Evolutionary conservation across 2,888 invertebrate genomes (phyloP).

Genomic region (Lymantria monacha): DNA sequence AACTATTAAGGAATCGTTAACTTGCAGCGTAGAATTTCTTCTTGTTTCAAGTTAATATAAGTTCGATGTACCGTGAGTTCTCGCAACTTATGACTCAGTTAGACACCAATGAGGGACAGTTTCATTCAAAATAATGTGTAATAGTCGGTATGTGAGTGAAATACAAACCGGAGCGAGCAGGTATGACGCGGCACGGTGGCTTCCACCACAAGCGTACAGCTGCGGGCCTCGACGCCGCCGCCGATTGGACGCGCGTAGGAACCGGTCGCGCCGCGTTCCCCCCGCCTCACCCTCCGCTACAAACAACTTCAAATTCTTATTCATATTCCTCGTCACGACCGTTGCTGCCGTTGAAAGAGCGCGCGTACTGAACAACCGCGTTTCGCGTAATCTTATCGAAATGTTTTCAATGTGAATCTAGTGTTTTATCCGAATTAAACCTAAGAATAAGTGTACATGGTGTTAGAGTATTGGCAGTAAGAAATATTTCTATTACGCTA

Average conservation of each 20-base stretch:
- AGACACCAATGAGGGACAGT: constrained; percentile 52
- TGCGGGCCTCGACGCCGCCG: constrained; percentile 66
- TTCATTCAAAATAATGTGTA: constrained; percentile 68
- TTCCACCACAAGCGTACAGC: constrained; percentile 62
- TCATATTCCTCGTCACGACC: constrained; percentile 75
- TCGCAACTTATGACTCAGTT: constrained; percentile 54
- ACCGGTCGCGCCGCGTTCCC: constrained; percentile 62
- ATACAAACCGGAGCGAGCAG: constrained; percentile 58
- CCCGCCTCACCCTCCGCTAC: constrained; percentile 49
- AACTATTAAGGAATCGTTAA: too few species aligned
- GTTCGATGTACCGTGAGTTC: constrained; percentile 25
- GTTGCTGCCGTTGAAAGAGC: constrained; percentile 72
- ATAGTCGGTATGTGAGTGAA: constrained; percentile 59
- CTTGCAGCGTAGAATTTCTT: too few species aligned
- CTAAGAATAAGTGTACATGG: constrained; percentile 29
- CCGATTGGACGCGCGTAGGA: constrained; percentile 66
- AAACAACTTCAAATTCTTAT: constrained; percentile 80
- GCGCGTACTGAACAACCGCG: constrained; percentile 55
- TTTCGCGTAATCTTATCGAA: constrained; percentile 80
- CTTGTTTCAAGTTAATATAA: too few species aligned
- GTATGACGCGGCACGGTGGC: constrained; percentile 61
- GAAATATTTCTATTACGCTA: constrained; percentile 52
- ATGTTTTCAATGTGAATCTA: constrained; percentile 61
- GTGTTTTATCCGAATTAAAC: constrained; percentile 48
- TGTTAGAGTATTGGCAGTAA: constrained; percentile 26